A percentile compares a stretch with the other conserved stretches of the same genome.
These are phyloP conservation scores for Erinaceus europaeus DNA, from an alignment of 2,113 vertebrate genomes.

Conservation along the genomic window DNA sequence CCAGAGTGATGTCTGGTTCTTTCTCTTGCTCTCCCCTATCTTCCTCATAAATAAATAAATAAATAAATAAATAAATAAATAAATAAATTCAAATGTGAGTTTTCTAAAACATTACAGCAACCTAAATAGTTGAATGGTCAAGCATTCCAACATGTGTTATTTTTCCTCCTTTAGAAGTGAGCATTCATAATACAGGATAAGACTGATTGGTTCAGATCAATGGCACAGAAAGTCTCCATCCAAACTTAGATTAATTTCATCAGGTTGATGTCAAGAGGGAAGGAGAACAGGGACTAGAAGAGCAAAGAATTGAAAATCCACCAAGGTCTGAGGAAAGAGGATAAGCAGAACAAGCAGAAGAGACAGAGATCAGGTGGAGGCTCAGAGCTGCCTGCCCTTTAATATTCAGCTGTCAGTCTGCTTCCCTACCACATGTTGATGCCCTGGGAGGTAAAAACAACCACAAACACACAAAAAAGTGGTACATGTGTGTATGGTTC, in stretches of 20 bases:
- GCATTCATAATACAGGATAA: constrained; percentile 10
- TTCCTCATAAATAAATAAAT: background rate
- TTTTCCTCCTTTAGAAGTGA: background rate
- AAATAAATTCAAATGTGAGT: background rate
- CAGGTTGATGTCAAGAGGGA: background rate
- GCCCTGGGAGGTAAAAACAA: background rate
- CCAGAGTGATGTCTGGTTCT: too few relatives aligned
- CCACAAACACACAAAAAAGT: background rate
- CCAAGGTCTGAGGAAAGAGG: too few relatives aligned
- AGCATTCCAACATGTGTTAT: background rate
- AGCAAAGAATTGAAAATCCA: background rate
- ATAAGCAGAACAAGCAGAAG: too few relatives aligned
- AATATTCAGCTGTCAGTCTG: background rate
- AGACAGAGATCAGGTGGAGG: too few relatives aligned
- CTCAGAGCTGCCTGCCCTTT: background rate
- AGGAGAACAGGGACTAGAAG: background rate
- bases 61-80: background rate
- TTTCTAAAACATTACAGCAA: background rate
- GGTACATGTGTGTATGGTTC: background rate
- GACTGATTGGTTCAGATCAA: background rate
- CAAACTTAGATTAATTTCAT: background rate
- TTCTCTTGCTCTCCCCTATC: too few relatives aligned
- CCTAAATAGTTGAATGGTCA: background rate
- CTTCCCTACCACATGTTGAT: background rate
- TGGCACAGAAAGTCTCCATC: background rate